Conservation (phyloP, 2,888 invertebrate species). For the Amphipyra tragopoginis region DNA sequence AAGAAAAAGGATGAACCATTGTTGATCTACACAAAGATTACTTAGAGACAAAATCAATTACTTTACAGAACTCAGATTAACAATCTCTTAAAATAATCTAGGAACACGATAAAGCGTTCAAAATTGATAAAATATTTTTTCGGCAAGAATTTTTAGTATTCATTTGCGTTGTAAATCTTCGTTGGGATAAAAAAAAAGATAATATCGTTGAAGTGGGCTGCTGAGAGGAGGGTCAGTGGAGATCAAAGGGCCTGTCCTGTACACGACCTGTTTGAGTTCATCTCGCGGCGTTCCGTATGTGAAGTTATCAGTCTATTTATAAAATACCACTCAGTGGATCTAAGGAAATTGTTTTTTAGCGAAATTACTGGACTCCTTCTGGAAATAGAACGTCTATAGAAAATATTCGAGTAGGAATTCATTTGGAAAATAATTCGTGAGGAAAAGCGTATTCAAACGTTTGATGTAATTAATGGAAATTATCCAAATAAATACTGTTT, state of each 20-base stretch:
- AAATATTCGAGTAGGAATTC: slow-evolving; percentile 15
- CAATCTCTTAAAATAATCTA: slow-evolving; percentile 7
- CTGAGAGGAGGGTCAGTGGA: slow-evolving; percentile 49
- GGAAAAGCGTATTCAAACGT: too few species aligned
- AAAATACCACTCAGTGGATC: slow-evolving; percentile 27
- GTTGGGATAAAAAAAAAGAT: slow-evolving; percentile 47
- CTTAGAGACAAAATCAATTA: slow-evolving; percentile 18
- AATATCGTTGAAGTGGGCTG: slow-evolving; percentile 51
- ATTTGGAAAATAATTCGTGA: not conserved
- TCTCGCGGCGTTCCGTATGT: slow-evolving; percentile 36
- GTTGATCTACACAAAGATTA: slow-evolving; percentile 1
- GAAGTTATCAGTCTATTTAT: slow-evolving; percentile 55
- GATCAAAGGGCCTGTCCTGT: slow-evolving; percentile 54
- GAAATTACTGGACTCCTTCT: slow-evolving; percentile 13
- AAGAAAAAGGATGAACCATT: slow-evolving; percentile 9
- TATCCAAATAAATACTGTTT: too few species aligned
- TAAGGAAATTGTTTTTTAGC: slow-evolving; percentile 26
- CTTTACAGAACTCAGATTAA: slow-evolving; percentile 2
- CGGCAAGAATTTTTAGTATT: slow-evolving; percentile 20
- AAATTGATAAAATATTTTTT: slow-evolving; percentile 7
- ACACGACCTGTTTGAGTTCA: slow-evolving; percentile 47
- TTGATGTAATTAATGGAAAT: too few species aligned
- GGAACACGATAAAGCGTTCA: slow-evolving; percentile 3
- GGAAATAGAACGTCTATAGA: not conserved
- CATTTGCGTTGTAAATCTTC: slow-evolving; percentile 41